Evolutionary conservation across 2,797 vertebrate species (phyloP), one percentile per base, ranked within the genome.

Genomic region (Myiotriccus ornatus): DNA sequence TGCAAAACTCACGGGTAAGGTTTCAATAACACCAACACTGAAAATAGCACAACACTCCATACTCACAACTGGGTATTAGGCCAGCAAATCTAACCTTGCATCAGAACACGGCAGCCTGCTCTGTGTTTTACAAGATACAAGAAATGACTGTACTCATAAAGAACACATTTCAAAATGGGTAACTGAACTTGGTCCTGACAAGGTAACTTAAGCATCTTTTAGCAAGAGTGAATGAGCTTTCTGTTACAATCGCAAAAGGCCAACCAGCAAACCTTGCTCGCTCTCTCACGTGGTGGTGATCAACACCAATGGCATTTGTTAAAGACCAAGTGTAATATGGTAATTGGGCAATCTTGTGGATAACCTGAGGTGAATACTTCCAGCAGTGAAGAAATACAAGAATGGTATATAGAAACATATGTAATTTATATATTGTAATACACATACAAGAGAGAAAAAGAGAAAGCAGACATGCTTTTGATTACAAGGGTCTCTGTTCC

Each of bases 361-460:
- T 87, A 95, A 95, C 84, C 69, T 83, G 69, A 84, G 76, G 35
- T 52, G 56, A 96, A 84, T 67, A 53, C 37, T 93, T 94, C 67
- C 49, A 95, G 68, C 56, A 91, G 50, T 83, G 44, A 79, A 90
- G 24, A 84, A 94, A 90, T 39, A 91, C 44, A 68, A 94, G 30
- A 87, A 86, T 4, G 16, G 28, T 23, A 30, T 32, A 78, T 52
- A 89, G 46, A 93, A 94, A 12, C 22, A 50, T 2, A 73, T 0
- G 1, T 50, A 92, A 37, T 11, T 39, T 86, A 55, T 32, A 73
- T 10, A 14, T 17, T 46, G 9, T 11, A 28, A 75, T 35, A 74
- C 2, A 68, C 0, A 24, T 49, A 34, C 3, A 9, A 22, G 53
- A 28, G 3, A 59, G 22, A 67, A 87, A 60, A 32, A 71, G 0